Evolutionary conservation across 2,797 vertebrate species (phyloP).

Genomic region (Sebastes diploproa): DNA sequence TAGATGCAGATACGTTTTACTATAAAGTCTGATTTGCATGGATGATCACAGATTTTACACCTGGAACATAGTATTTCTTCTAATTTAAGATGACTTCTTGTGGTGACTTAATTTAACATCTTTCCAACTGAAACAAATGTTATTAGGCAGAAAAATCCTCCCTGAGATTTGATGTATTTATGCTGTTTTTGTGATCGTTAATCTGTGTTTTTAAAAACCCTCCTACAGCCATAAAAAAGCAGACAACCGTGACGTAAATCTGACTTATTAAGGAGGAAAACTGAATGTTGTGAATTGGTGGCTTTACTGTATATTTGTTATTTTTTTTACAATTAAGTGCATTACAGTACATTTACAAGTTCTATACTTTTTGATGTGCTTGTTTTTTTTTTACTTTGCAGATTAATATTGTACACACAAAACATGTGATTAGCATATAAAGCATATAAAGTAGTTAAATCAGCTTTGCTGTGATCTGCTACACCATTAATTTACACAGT

Average conservation of each 20-base stretch:
- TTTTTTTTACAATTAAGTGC: too few relatives aligned
- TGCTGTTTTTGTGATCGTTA: neutral
- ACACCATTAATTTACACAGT: neutral
- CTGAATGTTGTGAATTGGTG: neutral
- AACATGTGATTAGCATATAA: neutral
- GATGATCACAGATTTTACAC: neutral
- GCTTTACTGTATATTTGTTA: neutral
- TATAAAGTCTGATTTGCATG: slow-evolving; percentile 11
- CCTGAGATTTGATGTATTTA: neutral
- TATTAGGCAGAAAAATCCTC: neutral
- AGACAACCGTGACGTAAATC: neutral
- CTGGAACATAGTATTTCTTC: neutral
- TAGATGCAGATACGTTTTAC: neutral
- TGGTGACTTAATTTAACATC: neutral
- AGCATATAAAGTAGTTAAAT: neutral
- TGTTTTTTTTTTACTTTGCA: neutral
- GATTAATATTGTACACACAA: neutral
- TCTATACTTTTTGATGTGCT: neutral
- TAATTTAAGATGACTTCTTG: neutral
- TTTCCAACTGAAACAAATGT: neutral
- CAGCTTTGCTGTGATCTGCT: neutral
- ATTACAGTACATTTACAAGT: neutral
- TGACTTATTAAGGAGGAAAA: neutral
- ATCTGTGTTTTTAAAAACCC: neutral
- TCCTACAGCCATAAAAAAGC: neutral